Evolutionary conservation across 2,888 invertebrate genomes (phyloP).

Genomic region (Megastigmus dorsalis): DNA sequence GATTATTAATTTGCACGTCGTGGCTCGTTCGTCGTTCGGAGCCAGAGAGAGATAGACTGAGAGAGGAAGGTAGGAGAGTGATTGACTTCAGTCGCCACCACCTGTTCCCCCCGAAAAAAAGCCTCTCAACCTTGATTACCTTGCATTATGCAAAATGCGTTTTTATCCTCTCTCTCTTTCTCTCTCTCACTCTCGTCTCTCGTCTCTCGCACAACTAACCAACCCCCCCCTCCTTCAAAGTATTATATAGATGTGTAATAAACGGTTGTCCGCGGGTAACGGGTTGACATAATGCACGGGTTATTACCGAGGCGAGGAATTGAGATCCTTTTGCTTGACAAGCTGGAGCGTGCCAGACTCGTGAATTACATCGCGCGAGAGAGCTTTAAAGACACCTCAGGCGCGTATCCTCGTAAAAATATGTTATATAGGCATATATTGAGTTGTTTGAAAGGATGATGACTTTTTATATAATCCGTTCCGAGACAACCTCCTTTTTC

Average conservation of each 20-base stretch:
- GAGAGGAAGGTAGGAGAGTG: slow-evolving; percentile 59
- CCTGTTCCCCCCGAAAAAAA: slow-evolving; percentile 70
- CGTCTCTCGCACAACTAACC: too few relatives aligned
- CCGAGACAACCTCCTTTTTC: background rate
- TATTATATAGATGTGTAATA: too few relatives aligned
- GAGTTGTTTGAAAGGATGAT: slow-evolving; percentile 22
- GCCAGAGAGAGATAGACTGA: slow-evolving; percentile 34
- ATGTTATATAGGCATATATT: slow-evolving; percentile 10
- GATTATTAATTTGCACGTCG: slow-evolving; percentile 73
- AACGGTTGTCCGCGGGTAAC: slow-evolving; percentile 69
- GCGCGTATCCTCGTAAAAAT: slow-evolving; percentile 11
- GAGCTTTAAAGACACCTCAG: too few relatives aligned
- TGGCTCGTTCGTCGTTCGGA: too few relatives aligned
- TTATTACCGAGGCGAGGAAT: slow-evolving; percentile 66
- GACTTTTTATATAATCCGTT: background rate
- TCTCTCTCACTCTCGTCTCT: too few relatives aligned
- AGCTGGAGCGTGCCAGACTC: slow-evolving; percentile 40
- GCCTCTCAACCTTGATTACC: slow-evolving; percentile 70
- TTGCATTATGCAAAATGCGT: slow-evolving; percentile 72
- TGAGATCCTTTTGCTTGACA: slow-evolving; percentile 65
- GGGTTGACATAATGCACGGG: slow-evolving; percentile 73
- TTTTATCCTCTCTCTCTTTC: too few relatives aligned
- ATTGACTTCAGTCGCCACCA: slow-evolving; percentile 57
- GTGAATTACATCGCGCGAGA: slow-evolving; percentile 22
- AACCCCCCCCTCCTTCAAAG: too few relatives aligned